Percentiles rank a stretch among this genome's conserved stretches.
These are phyloP conservation scores for Tinea trinotella DNA, from an alignment of 2,888 invertebrate species.

Conservation along the genomic window DNA sequence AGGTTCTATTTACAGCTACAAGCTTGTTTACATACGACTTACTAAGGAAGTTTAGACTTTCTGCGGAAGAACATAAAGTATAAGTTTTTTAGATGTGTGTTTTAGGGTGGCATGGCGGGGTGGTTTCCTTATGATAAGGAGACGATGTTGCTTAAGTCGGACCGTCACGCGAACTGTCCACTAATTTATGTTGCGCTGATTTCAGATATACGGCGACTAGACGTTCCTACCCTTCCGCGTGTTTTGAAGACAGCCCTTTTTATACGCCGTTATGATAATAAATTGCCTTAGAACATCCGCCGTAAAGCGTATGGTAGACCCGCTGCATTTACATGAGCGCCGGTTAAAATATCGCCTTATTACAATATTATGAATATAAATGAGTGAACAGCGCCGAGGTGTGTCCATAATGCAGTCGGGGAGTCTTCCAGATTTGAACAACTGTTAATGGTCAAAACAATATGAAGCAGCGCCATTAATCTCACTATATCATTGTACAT, in stretches of 20 bases:
- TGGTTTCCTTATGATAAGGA: constrained; percentile 67
- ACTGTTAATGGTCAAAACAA: constrained; percentile 53
- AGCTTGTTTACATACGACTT: constrained; percentile 26
- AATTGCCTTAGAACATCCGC: constrained; percentile 42
- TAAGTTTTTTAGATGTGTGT: constrained; percentile 33
- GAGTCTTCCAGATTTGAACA: constrained; percentile 27
- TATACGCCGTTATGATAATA: constrained; percentile 51
- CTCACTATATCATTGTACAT: constrained; percentile 68
- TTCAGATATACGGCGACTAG: constrained; percentile 50
- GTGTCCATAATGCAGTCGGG: not conserved
- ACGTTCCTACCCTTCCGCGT: constrained; percentile 42
- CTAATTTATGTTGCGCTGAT: constrained; percentile 70
- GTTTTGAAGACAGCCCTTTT: constrained; percentile 31
- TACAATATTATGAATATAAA: constrained; percentile 12
- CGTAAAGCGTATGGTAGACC: not conserved
- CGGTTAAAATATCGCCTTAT: not conserved
- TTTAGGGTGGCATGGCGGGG: constrained; percentile 35
- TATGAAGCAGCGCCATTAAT: constrained; percentile 49
- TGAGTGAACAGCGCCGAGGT: not conserved
- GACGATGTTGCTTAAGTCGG: constrained; percentile 58
- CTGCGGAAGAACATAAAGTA: constrained; percentile 35
- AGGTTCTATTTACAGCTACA: not conserved
- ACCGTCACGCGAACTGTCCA: constrained; percentile 67
- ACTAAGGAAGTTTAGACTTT: constrained; percentile 44
- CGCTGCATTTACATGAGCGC: not conserved